phyloP scores from a whole-genome alignment of 2,797 vertebrate species.

The Kryptolebias ocellatus region DNA sequence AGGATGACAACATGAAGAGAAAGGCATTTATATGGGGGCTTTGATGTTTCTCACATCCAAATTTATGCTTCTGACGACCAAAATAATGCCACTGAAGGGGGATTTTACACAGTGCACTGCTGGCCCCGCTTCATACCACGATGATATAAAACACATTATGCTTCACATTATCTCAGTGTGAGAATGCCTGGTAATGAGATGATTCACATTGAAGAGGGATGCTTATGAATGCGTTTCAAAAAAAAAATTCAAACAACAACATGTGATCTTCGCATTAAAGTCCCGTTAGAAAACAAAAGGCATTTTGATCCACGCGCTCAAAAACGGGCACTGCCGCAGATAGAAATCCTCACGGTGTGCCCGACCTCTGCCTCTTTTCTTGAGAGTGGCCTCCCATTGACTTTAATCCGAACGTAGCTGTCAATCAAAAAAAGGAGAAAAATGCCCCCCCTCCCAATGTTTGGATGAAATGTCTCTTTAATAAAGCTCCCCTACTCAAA shows the following conservation, averaged over 20 bases:
- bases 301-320: slow-evolving; percentile 51
- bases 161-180: slow-evolving; percentile 78
- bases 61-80: slow-evolving; percentile 83
- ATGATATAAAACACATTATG: slow-evolving; percentile 81
- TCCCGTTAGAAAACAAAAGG: slow-evolving; percentile 62
- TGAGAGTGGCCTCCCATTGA: slow-evolving; percentile 48
- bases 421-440: slow-evolving; percentile 60
- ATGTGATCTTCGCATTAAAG: slow-evolving; percentile 74
- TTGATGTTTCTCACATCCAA: slow-evolving; percentile 82
- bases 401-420: slow-evolving; percentile 60
- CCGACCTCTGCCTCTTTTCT: slow-evolving; percentile 46
- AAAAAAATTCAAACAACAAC: slow-evolving; percentile 82
- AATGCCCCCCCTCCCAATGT: slow-evolving; percentile 9
- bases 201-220: slow-evolving; percentile 79
- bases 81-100: slow-evolving; percentile 80
- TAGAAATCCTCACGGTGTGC: slow-evolving; percentile 27
- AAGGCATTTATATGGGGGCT: slow-evolving; percentile 79
- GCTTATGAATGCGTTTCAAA: slow-evolving; percentile 77
- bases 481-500: slow-evolving; percentile 47
- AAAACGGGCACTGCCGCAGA: slow-evolving; percentile 9
- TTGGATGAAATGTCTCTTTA: slow-evolving; percentile 60
- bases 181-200: slow-evolving; percentile 80
- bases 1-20: slow-evolving; percentile 86
- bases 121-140: slow-evolving; percentile 74
- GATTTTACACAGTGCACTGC: slow-evolving; percentile 79